Evolutionary conservation across 2,113 vertebrate species (phyloP), one percentile per base, ranked within the genome.

Genomic region (Nothocercus julius): DNA sequence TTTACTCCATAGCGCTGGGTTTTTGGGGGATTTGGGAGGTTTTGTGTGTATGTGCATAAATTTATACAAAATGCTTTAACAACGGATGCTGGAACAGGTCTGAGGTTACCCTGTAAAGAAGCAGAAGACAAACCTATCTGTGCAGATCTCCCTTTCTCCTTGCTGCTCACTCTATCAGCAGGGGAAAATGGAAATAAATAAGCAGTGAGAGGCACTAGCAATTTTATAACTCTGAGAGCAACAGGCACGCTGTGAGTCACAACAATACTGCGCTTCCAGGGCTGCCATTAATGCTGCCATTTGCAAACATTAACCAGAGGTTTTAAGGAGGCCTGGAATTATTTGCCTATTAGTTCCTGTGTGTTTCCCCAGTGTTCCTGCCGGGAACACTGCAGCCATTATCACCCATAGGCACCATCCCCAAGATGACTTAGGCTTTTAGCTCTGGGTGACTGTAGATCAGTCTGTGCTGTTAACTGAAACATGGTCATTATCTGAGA

Each of bases 311-410:
- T 62, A 95, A 77, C 75, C 63, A 17, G 85, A 32, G 87, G 87
- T 34, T 96, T 95, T 93, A 74, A 63, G n/a, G 72, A 91, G 59
- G 87, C 75, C 89, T 93, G 17, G 75, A 95, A 96, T 95, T 53
- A 94, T 89, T 44, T 89, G 51, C 84, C 83, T 92, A 84, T 56
- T 86, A 44, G 68, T 81, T 91, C 24, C 64, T 40, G 66, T 7
- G 49, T 38, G n/a, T 61, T 93, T 30, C 87, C 67, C 20, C 45
- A 21, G 47, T 21, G 47, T 69, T 73, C 16, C 73, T 75, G 19
- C 87, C 53, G 94, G 68, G 84, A 82, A 34, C 28, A 12, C 32
- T 76, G 32, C 36, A 44, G 47, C 47, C 21, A 12, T 85, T 64
- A 32, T 0, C 53, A 82, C 78, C 91, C 87, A 13, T 4, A 63